phyloP scores from a whole-genome alignment of 2,888 invertebrate species.

The Lypha dubia region DNA sequence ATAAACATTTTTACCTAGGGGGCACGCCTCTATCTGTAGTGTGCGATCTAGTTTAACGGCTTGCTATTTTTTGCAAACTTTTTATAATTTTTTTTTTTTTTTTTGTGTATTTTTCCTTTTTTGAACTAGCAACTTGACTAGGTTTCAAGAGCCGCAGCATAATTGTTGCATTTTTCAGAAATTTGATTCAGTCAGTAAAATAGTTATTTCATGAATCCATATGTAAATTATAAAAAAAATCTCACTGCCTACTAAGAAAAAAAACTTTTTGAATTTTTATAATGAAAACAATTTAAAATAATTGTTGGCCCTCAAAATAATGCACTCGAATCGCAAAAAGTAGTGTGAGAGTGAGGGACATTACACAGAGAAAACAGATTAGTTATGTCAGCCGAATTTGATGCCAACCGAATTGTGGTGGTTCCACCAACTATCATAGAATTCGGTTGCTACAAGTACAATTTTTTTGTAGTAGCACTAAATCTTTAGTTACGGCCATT shows the following conservation, averaged over 20 bases:
- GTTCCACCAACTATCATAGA: no score
- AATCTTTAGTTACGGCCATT: no score
- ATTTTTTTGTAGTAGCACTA: no score
- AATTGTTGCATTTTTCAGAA: constrained; percentile 61
- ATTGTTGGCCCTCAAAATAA: no score
- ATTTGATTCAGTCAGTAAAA: constrained; percentile 33
- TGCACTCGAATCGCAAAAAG: no score
- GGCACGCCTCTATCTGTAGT: constrained; percentile 82
- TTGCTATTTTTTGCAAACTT: constrained; percentile 44
- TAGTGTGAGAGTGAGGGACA: no score
- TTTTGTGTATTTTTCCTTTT: constrained; percentile 6
- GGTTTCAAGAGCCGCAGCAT: constrained; percentile 60
- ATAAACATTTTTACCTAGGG: constrained; percentile 71
- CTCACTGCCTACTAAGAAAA: not conserved
- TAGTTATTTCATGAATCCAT: not conserved
- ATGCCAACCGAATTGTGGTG: no score
- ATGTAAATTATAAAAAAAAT: no score
- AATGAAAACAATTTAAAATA: no score
- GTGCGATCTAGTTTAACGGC: constrained; percentile 80
- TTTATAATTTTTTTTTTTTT: not conserved
- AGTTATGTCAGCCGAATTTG: no score
- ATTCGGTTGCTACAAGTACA: no score
- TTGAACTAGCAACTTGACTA: constrained; percentile 35
- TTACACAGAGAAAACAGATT: no score
- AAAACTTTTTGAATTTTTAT: not conserved